Base-by-base conservation (phyloP, 2,888 invertebrate species). In the Uropetala carovei region DNA sequence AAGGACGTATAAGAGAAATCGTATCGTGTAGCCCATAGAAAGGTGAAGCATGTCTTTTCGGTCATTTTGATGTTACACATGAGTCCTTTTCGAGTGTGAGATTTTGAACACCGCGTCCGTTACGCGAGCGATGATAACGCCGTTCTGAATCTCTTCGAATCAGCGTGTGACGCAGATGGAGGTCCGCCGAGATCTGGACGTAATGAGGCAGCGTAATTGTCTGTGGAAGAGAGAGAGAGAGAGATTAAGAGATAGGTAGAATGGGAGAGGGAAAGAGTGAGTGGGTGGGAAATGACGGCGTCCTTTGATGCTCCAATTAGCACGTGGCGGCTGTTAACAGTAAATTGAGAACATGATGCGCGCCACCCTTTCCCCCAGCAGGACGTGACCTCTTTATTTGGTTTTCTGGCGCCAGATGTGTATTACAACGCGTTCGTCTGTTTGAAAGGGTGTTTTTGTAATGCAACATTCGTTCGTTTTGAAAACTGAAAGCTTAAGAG, bases 301-400 rank as follows among this genome's bases (percentile, higher is more conserved):
- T 68, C 27, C 18, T 75, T 75, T 75, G 75, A 75, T 27, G 75
- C 22, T 27, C 27, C 75, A 75, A 75, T 75, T 75, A 75, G 75
- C 27, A 27, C 22, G 11, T 13, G 68, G 8, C 22, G 75, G 75
- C 22, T 43, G 43, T 43, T 43, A 43, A 43, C 43, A 14, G 75
- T 13, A 75, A 75, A 75, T 75, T 7, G 75, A 75, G 75, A 75
- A 75, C 75, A 75, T 27, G 27, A 75, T 75, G 22, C 27, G 27
- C 27, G 75, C 75, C 75, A 13, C 22, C 4, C 27, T 75, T 75
- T 75, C 13, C 27, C 27, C 68, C 75, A 27, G 0, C 22, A 75
- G 22, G 27, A 27, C 11, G 27, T 27, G 27, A 75, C 75, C 75
- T 75, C 22, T 75, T 75, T 27, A 27, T 27, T 22, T 75, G 27